Conservation (phyloP, 2,113 vertebrate genomes). For the Myotis davidii region DNA sequence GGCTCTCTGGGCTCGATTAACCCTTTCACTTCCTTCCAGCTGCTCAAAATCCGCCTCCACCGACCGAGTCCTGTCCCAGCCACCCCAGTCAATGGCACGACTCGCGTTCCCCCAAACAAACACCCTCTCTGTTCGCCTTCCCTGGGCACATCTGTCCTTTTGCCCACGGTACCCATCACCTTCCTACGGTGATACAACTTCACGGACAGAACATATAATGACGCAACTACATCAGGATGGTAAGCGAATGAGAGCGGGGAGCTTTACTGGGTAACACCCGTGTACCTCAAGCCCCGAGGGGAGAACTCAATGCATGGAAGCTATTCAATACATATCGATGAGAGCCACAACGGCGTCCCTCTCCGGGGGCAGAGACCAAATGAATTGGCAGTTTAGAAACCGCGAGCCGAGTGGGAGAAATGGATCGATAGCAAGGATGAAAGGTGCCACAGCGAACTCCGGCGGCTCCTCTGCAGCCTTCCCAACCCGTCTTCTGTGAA, state of each 20-base stretch:
- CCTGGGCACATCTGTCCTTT: neutral
- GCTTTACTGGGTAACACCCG: neutral
- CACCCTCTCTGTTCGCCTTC: neutral
- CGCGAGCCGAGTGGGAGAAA: neutral
- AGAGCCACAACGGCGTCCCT: neutral
- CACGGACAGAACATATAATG: neutral
- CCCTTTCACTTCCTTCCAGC: neutral
- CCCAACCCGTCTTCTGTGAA: neutral
- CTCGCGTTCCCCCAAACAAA: neutral
- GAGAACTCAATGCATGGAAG: neutral
- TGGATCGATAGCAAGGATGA: neutral
- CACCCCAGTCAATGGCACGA: neutral
- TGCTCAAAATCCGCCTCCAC: neutral
- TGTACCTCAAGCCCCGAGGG: neutral
- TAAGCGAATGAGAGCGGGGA: neutral
- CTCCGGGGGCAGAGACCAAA: neutral
- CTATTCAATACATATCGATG: neutral
- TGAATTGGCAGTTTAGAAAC: neutral
- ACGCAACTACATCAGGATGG: neutral
- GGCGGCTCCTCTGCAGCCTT: neutral
- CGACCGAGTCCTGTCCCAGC: neutral
- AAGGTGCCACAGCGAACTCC: neutral
- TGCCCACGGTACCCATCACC: neutral
- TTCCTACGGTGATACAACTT: neutral
- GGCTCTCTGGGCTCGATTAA: constrained; percentile 1